Evolutionary conservation across 2,888 invertebrate species (phyloP).

Genomic region (Drosophila hamatofila): DNA sequence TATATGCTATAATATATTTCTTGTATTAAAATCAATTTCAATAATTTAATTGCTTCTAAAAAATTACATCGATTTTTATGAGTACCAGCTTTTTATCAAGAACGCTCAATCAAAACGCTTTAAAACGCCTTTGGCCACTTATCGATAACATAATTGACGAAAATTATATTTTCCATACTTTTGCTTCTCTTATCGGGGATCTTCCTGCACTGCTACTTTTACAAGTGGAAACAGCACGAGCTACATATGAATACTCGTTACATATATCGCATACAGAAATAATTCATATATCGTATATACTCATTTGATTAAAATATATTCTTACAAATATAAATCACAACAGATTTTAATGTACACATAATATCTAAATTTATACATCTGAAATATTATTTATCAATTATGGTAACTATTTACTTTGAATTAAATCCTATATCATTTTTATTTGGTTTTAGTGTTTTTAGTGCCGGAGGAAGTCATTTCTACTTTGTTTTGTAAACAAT

Average conservation of each 20-base stretch:
- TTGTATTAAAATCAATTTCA: not conserved
- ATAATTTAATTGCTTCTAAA: not conserved
- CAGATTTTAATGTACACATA: conserved; percentile 2
- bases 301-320: not conserved
- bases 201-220: not conserved
- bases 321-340: conserved; percentile 1
- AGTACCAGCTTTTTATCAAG: not conserved
- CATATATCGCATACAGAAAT: not conserved
- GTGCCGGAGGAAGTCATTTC: not conserved
- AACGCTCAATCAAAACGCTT: not conserved
- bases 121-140: not conserved
- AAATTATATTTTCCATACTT: not conserved
- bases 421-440: not conserved
- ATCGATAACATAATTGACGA: not conserved
- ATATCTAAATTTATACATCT: conserved; percentile 2
- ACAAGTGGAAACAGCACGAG: not conserved
- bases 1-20: not conserved
- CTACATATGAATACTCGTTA: conserved; percentile 6
- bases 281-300: not conserved
- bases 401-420: not conserved
- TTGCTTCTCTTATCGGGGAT: not conserved
- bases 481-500: conserved; percentile 4
- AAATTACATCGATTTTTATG: not conserved
- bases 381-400: not conserved
- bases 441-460: not conserved